Evolutionary conservation across 2,113 vertebrate species (phyloP), one percentile per base, ranked within the genome.

Genomic region (Aplodontia rufa): DNA sequence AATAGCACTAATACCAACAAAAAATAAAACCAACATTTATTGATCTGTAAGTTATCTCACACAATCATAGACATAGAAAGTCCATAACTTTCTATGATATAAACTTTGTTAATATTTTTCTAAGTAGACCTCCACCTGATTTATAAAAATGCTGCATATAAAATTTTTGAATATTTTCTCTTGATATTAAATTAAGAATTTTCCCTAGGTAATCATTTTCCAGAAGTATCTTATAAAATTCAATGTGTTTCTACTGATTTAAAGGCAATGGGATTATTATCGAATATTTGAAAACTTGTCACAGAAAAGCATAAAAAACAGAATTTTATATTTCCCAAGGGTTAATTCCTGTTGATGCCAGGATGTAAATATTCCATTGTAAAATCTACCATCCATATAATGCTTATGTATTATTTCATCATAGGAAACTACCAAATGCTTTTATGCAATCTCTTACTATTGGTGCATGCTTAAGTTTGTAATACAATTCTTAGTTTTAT

Each of bases 141-240:
- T 69, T 69, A 40, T 74, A 85, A 94, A 10, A 89, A 68, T 91
- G 40, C 74, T 72, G 19, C 47, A 66, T 28, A 45, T 55, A 47
- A 94, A 80, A 75, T 32, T 53, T 69, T 93, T 22, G 19, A 49
- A 37, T 86, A 10, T 47, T 90, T 96, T 90, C 20, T 90, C 72
- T 47, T 88, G 17, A 53, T 49, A 64, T 40, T 35, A 68, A 60
- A 64, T 85, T 88, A 87, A 91, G 22, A 87, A 47, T n/a, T 83
- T 74, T 51, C n/a, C 12, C 37, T 79, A 8, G 35, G 6, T 71
- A 55, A 53, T 64, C 45, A 47, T 55, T 71, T 91, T 58, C 49
- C 51, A 62, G 49, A 90, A 89, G n/a, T 26, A 45, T 7, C 22
- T 74, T 68, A 94, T 74, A 81, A 80, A 96, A 81, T 78, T 37